These are phyloP conservation scores for Laodelphax striatellus DNA, from an alignment of 1,140 invertebrate species.

Conservation along the genomic window DNA sequence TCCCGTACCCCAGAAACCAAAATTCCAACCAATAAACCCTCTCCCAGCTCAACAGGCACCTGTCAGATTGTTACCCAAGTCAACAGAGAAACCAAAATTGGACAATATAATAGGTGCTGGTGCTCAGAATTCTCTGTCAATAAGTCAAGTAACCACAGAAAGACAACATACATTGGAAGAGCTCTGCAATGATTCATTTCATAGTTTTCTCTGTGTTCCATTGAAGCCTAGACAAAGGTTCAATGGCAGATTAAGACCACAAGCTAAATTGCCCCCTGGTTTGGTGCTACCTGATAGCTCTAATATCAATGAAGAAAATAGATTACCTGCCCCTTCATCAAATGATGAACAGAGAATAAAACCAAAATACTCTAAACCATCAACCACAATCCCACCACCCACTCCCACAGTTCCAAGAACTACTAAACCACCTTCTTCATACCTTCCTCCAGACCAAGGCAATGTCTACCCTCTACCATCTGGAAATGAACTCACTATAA, in stretches of 20 bases:
- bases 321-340: neutral
- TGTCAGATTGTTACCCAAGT: too few species aligned
- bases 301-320: neutral
- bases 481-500: neutral
- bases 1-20: too few species aligned
- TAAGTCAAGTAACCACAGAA: neutral
- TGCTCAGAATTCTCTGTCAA: neutral
- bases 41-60: too few species aligned
- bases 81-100: too few species aligned
- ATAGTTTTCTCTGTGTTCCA: conserved; percentile 18
- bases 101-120: neutral
- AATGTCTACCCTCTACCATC: neutral
- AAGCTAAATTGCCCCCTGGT: conserved; percentile 10
- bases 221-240: conserved; percentile 9
- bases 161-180: conserved; percentile 11
- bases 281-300: neutral
- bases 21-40: too few species aligned
- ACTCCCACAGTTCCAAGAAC: too few species aligned
- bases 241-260: conserved; percentile 13
- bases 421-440: too few species aligned
- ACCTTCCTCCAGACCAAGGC: neutral
- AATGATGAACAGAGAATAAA: neutral
- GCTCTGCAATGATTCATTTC: conserved; percentile 17
- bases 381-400: too few species aligned
- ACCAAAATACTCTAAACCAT: neutral